Evolutionary conservation across 2,797 vertebrate species (phyloP), one percentile per base, ranked within the genome.

Genomic region (Clangula hyemalis): DNA sequence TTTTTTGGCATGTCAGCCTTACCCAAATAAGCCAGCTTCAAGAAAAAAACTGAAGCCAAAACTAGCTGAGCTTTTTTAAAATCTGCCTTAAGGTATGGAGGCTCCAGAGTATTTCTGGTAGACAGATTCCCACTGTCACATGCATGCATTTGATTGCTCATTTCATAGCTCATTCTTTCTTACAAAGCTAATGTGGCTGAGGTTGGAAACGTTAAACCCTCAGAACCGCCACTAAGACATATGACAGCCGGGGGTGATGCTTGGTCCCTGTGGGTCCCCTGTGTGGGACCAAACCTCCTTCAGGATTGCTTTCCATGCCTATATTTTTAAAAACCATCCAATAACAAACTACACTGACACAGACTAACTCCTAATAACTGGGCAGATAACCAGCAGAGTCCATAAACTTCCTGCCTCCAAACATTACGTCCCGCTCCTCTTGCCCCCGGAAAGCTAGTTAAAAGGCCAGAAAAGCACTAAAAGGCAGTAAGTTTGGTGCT

Each of bases 21-120:
- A 94, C 47, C 73, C 78, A 76, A 87, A 93, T 84, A 93, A 94
- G 43, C 32, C 85, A 93, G 69, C 24, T 91, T 62, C 53, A 92
- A 86, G 27, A 94, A 93, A 62, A 93, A 95, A 92, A 69, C 27
- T 0, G 0, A 81, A 87, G 69, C 85, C 69, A 96, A 87, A 95
- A 47, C 43, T 93, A 2, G 32, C 77, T 75, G 80, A 86, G 73
- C 34, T 56, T 43, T 94, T 92, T 94, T 94, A 85, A 87, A 53
- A 94, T 94, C 91, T 94, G 75, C 25, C 68, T 82, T 56, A 96
- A 86, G 72, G 89, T 92, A 91, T 80, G 58, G 71, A 82, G 58
- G 45, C 88, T 95, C 88, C 86, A 77, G 77, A 85, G 13, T 60
- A 68, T 85, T 95, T 57, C 81, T 94, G 49, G 57, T 66, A 89